Evolutionary conservation across 2,797 vertebrate genomes (phyloP).

Genomic region (Pseudocheirus occidentalis): DNA sequence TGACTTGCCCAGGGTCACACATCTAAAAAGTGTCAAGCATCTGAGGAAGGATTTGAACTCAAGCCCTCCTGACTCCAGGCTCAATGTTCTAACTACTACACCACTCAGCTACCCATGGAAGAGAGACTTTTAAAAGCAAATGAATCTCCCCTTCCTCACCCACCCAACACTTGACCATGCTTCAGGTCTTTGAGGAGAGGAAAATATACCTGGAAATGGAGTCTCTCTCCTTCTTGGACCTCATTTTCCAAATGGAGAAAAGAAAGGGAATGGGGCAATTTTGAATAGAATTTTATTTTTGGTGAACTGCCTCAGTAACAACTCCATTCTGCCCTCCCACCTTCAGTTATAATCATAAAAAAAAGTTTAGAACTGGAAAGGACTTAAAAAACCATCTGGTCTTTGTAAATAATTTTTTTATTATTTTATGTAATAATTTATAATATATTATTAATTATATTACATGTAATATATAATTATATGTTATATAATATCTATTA

Average conservation of each 20-base stretch:
- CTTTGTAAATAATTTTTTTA: neutral
- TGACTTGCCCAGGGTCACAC: neutral
- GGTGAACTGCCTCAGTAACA: neutral
- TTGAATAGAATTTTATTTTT: neutral
- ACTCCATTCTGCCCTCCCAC: neutral
- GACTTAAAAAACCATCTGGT: neutral
- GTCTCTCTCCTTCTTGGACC: neutral
- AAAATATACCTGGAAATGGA: neutral
- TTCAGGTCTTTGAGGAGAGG: neutral
- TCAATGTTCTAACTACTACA: neutral
- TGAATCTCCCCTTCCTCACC: neutral
- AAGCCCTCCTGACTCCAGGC: too few species aligned
- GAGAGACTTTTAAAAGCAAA: neutral
- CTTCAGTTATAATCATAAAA: neutral
- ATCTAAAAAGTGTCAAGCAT: neutral
- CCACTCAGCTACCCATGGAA: neutral
- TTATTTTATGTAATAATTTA: too few species aligned
- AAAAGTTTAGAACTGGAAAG: neutral
- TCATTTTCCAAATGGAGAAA: constrained; percentile 23
- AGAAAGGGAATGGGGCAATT: neutral
- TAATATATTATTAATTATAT: too few species aligned
- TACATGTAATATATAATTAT: too few species aligned
- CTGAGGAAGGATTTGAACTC: neutral
- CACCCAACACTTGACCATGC: neutral
- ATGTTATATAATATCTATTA: too few species aligned